phyloP scores from a whole-genome alignment of 1,140 invertebrate species.

The Globodera rostochiensis region DNA sequence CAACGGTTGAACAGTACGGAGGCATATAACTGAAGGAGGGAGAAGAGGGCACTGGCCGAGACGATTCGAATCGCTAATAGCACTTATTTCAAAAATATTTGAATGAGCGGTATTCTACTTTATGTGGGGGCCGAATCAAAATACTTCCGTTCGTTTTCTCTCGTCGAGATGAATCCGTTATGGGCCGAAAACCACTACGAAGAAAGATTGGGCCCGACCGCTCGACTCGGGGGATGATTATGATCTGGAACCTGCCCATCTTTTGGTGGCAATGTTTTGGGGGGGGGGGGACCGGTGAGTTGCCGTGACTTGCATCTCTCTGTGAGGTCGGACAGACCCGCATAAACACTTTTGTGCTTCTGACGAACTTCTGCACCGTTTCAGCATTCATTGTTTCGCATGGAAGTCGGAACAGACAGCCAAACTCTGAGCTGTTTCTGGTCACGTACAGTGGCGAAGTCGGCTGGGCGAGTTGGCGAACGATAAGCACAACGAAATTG shows the following conservation, averaged over 20 bases:
- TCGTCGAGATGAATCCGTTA: too few relatives aligned
- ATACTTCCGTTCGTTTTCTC: too few relatives aligned
- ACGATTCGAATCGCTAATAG: too few relatives aligned
- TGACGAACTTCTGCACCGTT: slow-evolving; percentile 8
- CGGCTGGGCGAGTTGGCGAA: slow-evolving; percentile 5
- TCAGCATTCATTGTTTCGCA: background rate
- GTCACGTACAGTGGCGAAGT: background rate
- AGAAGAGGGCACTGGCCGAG: background rate
- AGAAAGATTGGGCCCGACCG: too few relatives aligned
- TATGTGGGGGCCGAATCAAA: too few relatives aligned
- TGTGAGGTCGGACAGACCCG: background rate
- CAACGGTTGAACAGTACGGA: background rate
- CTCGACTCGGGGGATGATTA: too few relatives aligned
- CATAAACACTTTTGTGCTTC: slow-evolving; percentile 6
- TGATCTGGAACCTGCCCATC: too few relatives aligned
- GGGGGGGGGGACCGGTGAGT: too few relatives aligned
- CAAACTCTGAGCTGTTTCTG: slow-evolving; percentile 8
- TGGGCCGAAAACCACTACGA: too few relatives aligned
- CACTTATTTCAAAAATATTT: too few relatives aligned
- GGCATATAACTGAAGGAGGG: background rate
- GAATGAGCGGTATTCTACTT: too few relatives aligned
- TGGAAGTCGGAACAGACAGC: background rate
- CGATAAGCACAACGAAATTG: background rate
- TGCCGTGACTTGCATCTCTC: background rate
- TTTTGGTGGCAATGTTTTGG: too few relatives aligned